A percentile compares a stretch with the other conserved stretches of the same genome.
Evolutionary conservation across 2,888 invertebrate species (phyloP).

Genomic region (Philopedon plagiatum): DNA sequence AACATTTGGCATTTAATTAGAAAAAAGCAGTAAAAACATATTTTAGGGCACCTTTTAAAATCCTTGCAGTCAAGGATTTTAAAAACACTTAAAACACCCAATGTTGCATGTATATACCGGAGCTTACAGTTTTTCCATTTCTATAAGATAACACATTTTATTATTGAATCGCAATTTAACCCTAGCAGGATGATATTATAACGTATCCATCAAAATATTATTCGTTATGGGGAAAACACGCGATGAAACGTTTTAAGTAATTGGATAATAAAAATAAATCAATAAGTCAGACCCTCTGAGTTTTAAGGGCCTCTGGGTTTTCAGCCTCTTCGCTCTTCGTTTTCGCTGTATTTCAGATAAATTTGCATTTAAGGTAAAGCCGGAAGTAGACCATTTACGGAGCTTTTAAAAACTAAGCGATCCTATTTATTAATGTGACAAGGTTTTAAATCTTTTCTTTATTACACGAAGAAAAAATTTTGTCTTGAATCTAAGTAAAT

Average conservation of each 20-base stretch:
- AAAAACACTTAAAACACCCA: too few relatives aligned
- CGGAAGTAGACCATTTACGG: slow-evolving; percentile 5
- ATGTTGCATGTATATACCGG: too few relatives aligned
- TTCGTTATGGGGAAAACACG: slow-evolving; percentile 32
- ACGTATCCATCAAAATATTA: slow-evolving; percentile 34
- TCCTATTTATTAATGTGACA: slow-evolving; percentile 1
- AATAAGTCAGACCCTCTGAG: slow-evolving; percentile 34
- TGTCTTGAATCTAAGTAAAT: too few relatives aligned
- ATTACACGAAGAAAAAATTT: too few relatives aligned
- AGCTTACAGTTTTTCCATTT: too few relatives aligned
- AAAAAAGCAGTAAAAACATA: too few relatives aligned
- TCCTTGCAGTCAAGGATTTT: too few relatives aligned
- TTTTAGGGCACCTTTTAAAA: too few relatives aligned
- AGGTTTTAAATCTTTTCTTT: neutral
- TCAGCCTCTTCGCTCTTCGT: slow-evolving; percentile 12
- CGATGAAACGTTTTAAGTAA: slow-evolving; percentile 41
- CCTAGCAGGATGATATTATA: slow-evolving; percentile 16
- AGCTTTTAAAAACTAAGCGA: slow-evolving; percentile 11
- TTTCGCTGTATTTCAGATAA: neutral
- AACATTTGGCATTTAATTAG: too few relatives aligned
- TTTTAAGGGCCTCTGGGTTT: slow-evolving; percentile 22
- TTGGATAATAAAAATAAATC: slow-evolving; percentile 44
- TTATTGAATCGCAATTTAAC: slow-evolving; percentile 11
- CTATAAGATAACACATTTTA: neutral
- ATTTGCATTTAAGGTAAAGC: neutral